Evolutionary conservation across 2,888 invertebrate genomes (phyloP).

Genomic region (Xanthia togata): DNA sequence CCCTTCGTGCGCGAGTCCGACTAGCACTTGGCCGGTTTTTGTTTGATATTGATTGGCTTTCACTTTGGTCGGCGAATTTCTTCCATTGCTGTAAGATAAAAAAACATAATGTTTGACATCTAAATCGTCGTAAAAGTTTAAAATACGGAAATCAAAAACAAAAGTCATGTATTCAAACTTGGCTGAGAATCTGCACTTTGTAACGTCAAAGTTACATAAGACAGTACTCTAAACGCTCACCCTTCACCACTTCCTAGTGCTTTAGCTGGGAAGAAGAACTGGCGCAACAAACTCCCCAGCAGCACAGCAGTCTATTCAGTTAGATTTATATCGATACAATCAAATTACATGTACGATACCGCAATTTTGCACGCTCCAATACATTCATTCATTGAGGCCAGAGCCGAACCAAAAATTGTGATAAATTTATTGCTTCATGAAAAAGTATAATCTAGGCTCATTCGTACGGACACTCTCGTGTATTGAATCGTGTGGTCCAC

Average conservation of each 20-base stretch:
- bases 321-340: constrained; percentile 17
- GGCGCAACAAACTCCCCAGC: background rate
- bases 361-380: constrained; percentile 43
- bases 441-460: constrained; percentile 48
- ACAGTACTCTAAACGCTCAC: background rate
- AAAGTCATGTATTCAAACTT: too few relatives aligned
- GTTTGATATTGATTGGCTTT: too few relatives aligned
- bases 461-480: constrained; percentile 43
- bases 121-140: constrained; percentile 17
- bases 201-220: too few relatives aligned
- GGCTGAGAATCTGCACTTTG: too few relatives aligned
- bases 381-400: constrained; percentile 40
- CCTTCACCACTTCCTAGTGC: background rate
- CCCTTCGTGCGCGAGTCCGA: too few relatives aligned
- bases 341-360: constrained; percentile 33
- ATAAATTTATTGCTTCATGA: constrained; percentile 48
- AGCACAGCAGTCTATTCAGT: too few relatives aligned
- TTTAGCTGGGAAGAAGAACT: background rate
- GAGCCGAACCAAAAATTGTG: constrained; percentile 32
- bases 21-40: too few relatives aligned
- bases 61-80: background rate
- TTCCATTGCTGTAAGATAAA: too few relatives aligned
- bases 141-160: constrained; percentile 6
- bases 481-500: constrained; percentile 51
- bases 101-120: background rate